Percentiles rank a stretch among this genome's conserved stretches.
Conservation (phyloP, 2,797 vertebrate genomes). For the Xenentodon cancila region DNA sequence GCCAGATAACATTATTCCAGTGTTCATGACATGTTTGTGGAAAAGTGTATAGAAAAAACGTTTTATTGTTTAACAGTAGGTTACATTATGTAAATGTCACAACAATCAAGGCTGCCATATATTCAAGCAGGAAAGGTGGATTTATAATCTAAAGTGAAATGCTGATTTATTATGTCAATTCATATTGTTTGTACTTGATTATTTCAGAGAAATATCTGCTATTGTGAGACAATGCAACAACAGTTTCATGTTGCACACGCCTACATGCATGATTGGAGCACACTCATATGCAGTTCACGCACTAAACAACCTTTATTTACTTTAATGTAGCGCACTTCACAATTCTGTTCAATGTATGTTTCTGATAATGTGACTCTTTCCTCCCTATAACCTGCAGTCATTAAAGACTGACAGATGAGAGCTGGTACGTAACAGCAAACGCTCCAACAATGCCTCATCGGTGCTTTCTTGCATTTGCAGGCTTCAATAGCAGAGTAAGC, state of each 20-base stretch:
- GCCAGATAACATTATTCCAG: conserved; percentile 73
- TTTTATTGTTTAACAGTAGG: conserved; percentile 58
- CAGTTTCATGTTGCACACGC: conserved; percentile 1
- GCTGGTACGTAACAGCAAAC: conserved; percentile 49
- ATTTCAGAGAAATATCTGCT: conserved; percentile 37
- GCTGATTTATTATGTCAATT: conserved; percentile 17
- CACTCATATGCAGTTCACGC: conserved; percentile 6
- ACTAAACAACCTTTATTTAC: conserved; percentile 8
- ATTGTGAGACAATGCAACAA: conserved; percentile 18
- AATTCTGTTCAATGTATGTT: conserved; percentile 13
- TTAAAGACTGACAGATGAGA: conserved; percentile 49
- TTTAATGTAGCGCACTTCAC: conserved; percentile 8
- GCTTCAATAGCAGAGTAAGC: conserved; percentile 57
- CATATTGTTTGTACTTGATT: conserved; percentile 46
- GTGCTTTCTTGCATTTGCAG: conserved; percentile 40
- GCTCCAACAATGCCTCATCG: conserved; percentile 42
- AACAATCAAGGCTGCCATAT: conserved; percentile 19
- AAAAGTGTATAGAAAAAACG: conserved; percentile 56
- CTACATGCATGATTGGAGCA: conserved; percentile 11
- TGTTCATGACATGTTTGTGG: conserved; percentile 22
- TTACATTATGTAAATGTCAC: conserved; percentile 14
- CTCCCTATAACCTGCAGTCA: conserved; percentile 27
- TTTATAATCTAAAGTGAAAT: conserved; percentile 58
- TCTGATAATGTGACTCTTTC: conserved; percentile 15
- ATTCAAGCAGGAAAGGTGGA: conserved; percentile 50